Conservation (phyloP, 2,797 vertebrate species). For the Falco cherrug region DNA sequence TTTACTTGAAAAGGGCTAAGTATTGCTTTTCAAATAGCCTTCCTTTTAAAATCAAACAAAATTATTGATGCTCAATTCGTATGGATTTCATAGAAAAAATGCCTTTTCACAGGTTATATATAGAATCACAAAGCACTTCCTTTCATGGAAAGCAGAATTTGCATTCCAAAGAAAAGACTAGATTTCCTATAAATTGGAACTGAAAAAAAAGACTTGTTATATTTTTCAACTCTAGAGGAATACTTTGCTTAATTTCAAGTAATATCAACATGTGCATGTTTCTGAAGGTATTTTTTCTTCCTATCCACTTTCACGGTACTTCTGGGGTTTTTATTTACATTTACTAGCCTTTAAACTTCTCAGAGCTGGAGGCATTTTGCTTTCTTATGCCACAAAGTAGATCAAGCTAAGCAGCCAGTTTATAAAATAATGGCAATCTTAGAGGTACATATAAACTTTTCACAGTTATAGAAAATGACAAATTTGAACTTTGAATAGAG, state of each 20-base stretch:
- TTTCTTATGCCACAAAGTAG: not conserved
- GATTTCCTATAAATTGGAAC: not conserved
- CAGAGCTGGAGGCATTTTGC: not conserved
- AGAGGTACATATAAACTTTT: not conserved
- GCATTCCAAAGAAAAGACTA: not conserved
- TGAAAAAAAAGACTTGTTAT: not conserved
- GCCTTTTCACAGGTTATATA: not conserved
- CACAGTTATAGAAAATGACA: slow-evolving; percentile 1
- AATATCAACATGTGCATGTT: not conserved
- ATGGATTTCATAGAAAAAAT: not conserved
- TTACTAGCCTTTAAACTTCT: not conserved
- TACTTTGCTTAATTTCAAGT: slow-evolving; percentile 18
- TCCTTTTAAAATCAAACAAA: not conserved
- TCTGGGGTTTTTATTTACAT: not conserved
- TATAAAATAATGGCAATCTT: not conserved
- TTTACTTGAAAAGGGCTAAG: slow-evolving; percentile 24
- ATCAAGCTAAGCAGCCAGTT: not conserved
- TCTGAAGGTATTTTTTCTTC: not conserved
- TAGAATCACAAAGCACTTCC: not conserved
- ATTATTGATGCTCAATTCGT: not conserved
- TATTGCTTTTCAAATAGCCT: slow-evolving; percentile 13
- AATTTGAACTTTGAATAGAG: not conserved
- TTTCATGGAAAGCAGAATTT: not conserved
- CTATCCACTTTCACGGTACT: not conserved
- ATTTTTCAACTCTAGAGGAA: not conserved